Conservation (phyloP, 2,888 invertebrate genomes). For the Gymnocheta viridis region DNA sequence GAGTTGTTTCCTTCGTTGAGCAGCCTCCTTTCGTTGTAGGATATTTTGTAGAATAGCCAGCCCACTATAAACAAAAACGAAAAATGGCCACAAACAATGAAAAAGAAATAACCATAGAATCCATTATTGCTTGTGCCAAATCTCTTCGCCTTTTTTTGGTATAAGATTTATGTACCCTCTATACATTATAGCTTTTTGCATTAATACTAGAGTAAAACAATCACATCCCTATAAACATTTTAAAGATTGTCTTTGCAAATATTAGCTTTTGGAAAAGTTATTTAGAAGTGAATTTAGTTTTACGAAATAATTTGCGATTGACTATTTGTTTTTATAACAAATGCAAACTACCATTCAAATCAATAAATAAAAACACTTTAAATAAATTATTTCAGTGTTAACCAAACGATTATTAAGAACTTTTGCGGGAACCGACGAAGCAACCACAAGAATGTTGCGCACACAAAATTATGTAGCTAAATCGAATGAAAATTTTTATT, state of each 20-base stretch:
- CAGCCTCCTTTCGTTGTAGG: not conserved
- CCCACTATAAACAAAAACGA: not conserved
- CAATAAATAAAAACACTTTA: too few relatives aligned
- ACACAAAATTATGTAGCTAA: too few relatives aligned
- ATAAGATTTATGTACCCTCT: slow-evolving; percentile 59
- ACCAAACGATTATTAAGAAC: too few relatives aligned
- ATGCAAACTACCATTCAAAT: too few relatives aligned
- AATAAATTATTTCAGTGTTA: too few relatives aligned
- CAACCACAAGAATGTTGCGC: too few relatives aligned
- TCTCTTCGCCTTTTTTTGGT: slow-evolving; percentile 56
- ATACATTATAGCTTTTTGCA: slow-evolving; percentile 36
- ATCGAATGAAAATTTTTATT: too few relatives aligned
- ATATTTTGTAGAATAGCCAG: slow-evolving; percentile 2
- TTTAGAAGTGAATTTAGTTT: not conserved
- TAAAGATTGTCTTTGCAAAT: not conserved
- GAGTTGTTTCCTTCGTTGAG: not conserved
- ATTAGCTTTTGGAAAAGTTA: not conserved
- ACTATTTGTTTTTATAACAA: too few relatives aligned
- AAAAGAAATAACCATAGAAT: slow-evolving; percentile 60
- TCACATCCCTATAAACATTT: not conserved
- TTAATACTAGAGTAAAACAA: not conserved
- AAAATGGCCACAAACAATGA: not conserved
- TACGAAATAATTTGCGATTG: too few relatives aligned
- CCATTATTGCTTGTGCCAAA: slow-evolving; percentile 64
- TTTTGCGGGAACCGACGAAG: too few relatives aligned